A percentile compares a stretch with the other conserved stretches of the same genome.
These are phyloP conservation scores for Hephaestus fuliginosus DNA, from an alignment of 2,797 vertebrate genomes.

Conservation along the genomic window DNA sequence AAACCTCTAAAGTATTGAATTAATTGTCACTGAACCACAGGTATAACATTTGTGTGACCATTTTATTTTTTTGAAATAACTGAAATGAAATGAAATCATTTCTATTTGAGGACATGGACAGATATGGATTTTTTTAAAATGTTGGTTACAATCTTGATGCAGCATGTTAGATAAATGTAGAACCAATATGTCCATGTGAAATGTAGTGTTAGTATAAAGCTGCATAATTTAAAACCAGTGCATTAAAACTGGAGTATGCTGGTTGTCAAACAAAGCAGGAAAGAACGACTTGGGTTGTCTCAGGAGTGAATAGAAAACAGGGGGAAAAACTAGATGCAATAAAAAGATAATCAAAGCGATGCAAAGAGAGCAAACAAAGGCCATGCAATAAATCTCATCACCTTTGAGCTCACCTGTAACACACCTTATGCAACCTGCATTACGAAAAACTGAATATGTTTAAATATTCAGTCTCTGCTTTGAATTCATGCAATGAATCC, in stretches of 20 bases:
- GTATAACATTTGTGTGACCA: neutral
- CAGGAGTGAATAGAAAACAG: conserved; percentile 11
- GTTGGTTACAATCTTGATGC: neutral
- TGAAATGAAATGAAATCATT: neutral
- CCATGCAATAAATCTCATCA: conserved; percentile 44
- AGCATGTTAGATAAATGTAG: neutral
- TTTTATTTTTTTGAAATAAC: too few relatives aligned
- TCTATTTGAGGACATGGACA: neutral
- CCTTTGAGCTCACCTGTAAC: conserved; percentile 56
- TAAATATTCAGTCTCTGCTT: neutral
- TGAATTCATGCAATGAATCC: neutral
- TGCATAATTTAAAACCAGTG: neutral
- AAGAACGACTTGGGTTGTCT: neutral
- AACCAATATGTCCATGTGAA: neutral
- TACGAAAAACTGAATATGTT: neutral
- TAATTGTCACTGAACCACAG: conserved; percentile 2
- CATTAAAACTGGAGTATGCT: neutral
- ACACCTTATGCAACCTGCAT: conserved; percentile 50
- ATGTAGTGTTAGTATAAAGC: neutral
- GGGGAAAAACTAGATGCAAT: neutral
- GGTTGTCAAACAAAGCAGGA: neutral
- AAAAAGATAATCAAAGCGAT: neutral
- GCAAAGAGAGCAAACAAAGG: conserved; percentile 19
- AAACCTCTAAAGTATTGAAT: neutral
- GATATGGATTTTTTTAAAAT: neutral